Base-by-base conservation (phyloP, 2,888 invertebrate species). In the Lacanobia oleracea region DNA sequence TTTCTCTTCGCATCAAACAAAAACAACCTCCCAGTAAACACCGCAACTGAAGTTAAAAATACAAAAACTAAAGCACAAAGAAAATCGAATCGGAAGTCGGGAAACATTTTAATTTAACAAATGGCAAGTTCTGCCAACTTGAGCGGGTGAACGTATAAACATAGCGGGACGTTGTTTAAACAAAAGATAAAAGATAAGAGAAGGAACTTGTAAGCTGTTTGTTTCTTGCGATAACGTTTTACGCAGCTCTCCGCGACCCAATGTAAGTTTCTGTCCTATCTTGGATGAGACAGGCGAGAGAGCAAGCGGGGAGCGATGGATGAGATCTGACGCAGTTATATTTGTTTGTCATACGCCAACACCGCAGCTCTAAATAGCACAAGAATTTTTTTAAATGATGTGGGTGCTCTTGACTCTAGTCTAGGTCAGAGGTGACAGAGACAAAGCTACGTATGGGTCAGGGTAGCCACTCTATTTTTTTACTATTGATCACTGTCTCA, bases 261-360 rank as follows among this genome's bases (percentile, higher is more conserved):
- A 91, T 92, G 90, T 91, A 91, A 91, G 91, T 91, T 91, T 86
- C 83, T 87, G 85, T 83, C 87, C 85, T 89, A 90, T 91, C 90
- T 89, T 54, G 56, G 37, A 53, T 54, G 37, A 60, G 53, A 18
- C 51, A 33, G 56, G 77, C 61, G 51, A 54, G 37, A 81, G 10
- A 67, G 66, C 5, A 6, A 73, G 82, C 73, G 75, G 56, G 45
- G 10, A 69, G 75, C 63, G 67, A 27, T 53, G 12, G 16, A 27
- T 12, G 18, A 37, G 21, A 37, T 2, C 9, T 21, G 40, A 21
- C 37, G 37, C 8, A 6, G 37, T 16, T 7, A 9, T 21, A 1
- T 54, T 27, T 16, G 8, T 56, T 56, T 18, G 4, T 1, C 27
- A 33, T 27, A 27, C 27, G 27, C 27, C 27, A 27, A 27, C 27